Evolutionary conservation across 2,797 vertebrate genomes (phyloP).

Genomic region (Limosa lapponica): DNA sequence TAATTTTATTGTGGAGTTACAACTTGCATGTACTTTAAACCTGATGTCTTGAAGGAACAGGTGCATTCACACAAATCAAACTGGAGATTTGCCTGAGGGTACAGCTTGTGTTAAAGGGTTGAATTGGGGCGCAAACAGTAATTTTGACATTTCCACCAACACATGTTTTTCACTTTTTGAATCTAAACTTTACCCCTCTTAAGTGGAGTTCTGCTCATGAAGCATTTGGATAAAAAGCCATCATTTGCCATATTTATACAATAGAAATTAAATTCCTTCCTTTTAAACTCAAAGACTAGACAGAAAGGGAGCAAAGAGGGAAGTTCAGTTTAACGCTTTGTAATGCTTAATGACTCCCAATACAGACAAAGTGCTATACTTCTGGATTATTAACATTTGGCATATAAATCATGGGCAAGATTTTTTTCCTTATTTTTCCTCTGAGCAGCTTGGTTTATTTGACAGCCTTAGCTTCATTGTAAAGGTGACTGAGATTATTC

Average conservation of each 20-base stretch:
- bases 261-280: conserved; percentile 68
- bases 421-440: conserved; percentile 55
- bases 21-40: conserved; percentile 83
- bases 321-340: conserved; percentile 56
- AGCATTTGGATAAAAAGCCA: conserved; percentile 83
- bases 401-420: conserved; percentile 33
- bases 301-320: conserved; percentile 61
- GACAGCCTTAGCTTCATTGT: conserved; percentile 64
- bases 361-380: conserved; percentile 62
- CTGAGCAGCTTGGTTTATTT: conserved; percentile 72
- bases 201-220: conserved; percentile 74
- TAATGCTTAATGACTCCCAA: conserved; percentile 63
- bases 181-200: conserved; percentile 73
- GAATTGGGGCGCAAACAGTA: conserved; percentile 73
- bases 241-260: conserved; percentile 77
- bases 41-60: conserved; percentile 75
- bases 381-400: conserved; percentile 69
- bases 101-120: conserved; percentile 76
- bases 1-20: conserved; percentile 85
- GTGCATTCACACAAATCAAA: conserved; percentile 66
- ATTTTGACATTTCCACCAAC: conserved; percentile 77
- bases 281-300: conserved; percentile 69
- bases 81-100: conserved; percentile 68
- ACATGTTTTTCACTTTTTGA: conserved; percentile 75
- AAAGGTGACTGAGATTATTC: conserved; percentile 60